Percentiles rank a stretch among this genome's conserved stretches.
Conservation (phyloP, 1,140 invertebrate genomes). For the Penaeus indicus region DNA sequence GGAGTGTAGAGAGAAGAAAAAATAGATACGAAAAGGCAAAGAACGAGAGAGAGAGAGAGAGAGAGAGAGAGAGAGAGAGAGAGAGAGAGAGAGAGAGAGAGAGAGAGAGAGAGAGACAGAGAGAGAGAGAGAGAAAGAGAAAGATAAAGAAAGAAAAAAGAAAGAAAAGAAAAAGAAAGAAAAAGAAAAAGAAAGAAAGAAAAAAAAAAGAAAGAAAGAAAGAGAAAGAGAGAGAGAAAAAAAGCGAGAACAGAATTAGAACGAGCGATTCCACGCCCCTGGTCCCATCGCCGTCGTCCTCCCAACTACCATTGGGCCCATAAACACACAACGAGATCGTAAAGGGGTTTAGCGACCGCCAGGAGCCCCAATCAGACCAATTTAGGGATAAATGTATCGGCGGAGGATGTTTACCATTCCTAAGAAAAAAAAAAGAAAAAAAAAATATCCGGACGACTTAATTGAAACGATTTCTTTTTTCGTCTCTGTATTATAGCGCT, state of each 20-base stretch:
- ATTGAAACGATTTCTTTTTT: no score
- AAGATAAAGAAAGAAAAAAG: not conserved
- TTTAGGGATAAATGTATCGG: no score
- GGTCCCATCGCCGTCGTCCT: no score
- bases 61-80: slow-evolving; percentile 18
- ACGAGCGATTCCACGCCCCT: not conserved
- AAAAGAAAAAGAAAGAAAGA: not conserved
- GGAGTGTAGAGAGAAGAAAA: not conserved
- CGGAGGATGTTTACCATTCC: no score
- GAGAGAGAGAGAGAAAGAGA: slow-evolving; percentile 24
- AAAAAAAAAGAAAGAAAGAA: not conserved
- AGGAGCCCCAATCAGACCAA: no score
- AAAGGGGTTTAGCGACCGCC: no score
- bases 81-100: slow-evolving; percentile 17
- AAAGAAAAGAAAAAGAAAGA: not conserved
- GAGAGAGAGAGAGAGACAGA: not conserved
- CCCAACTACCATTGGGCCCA: no score
- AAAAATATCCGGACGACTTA: no score
- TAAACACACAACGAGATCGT: no score
- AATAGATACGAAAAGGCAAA: not conserved
- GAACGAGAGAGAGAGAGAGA: not conserved
- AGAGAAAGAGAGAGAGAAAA: slow-evolving; percentile 28
- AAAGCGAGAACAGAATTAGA: not conserved
- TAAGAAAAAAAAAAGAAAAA: no score
- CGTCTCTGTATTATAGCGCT: no score